phyloP scores from a whole-genome alignment of 1,140 invertebrate genomes.

The Nephotettix cincticeps region DNA sequence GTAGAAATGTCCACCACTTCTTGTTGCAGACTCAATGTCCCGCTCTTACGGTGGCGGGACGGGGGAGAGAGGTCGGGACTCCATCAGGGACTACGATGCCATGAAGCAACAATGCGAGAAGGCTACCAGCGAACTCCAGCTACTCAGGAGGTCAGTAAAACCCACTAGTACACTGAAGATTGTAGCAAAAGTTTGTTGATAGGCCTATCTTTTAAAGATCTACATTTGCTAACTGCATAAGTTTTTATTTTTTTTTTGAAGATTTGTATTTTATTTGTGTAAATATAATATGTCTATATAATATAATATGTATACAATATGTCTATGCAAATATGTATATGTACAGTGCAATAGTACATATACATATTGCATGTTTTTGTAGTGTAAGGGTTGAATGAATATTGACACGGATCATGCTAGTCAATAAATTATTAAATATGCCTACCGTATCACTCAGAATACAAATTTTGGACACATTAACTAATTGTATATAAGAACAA shows the following conservation, averaged over 20 bases:
- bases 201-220: too few species aligned
- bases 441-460: too few species aligned
- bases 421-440: too few species aligned
- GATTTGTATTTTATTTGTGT: background rate
- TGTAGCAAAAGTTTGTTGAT: too few species aligned
- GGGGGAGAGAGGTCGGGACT: slow-evolving; percentile 38
- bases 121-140: slow-evolving; percentile 77
- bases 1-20: too few species aligned
- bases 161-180: background rate
- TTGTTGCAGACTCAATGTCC: slow-evolving; percentile 44
- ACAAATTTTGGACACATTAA: too few species aligned
- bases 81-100: slow-evolving; percentile 68
- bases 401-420: too few species aligned
- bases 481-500: too few species aligned
- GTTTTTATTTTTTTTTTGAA: background rate
- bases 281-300: too few species aligned
- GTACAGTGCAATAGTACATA: background rate
- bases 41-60: slow-evolving; percentile 44
- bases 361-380: background rate
- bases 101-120: slow-evolving; percentile 85
- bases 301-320: too few species aligned
- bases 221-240: too few species aligned
- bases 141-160: slow-evolving; percentile 60
- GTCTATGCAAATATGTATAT: background rate
- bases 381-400: too few species aligned